These are phyloP conservation scores for Troides oblongomaculatus DNA, from an alignment of 2,888 invertebrate genomes.

Conservation along the genomic window DNA sequence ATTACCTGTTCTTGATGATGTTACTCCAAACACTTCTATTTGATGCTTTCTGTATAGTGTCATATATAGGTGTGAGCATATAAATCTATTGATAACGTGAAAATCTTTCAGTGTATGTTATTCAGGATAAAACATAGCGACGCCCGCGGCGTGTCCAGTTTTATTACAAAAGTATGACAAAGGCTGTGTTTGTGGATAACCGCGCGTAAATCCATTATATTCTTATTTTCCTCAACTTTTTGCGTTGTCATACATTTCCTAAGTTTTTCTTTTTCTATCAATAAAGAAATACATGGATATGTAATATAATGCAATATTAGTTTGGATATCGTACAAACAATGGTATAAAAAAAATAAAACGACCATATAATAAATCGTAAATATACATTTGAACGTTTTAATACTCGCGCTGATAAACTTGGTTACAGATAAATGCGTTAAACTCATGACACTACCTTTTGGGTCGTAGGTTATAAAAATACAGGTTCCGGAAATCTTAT, in stretches of 20 bases:
- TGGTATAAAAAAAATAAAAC: too few species aligned
- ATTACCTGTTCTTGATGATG: too few species aligned
- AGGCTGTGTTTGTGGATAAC: conserved; percentile 4
- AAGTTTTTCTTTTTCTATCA: conserved; percentile 1
- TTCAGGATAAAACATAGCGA: not conserved
- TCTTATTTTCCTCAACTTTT: conserved; percentile 17
- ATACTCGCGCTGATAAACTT: too few species aligned
- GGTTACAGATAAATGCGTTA: too few species aligned
- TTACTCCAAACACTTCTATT: too few species aligned
- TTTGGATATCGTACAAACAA: too few species aligned
- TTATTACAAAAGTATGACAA: conserved; percentile 14
- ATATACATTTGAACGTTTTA: too few species aligned
- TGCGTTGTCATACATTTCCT: conserved; percentile 1
- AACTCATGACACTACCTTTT: not conserved
- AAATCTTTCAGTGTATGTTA: not conserved
- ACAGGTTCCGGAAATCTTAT: conserved; percentile 2
- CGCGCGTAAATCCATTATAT: conserved; percentile 18
- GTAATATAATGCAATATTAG: not conserved
- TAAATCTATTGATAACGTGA: not conserved
- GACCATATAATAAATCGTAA: too few species aligned
- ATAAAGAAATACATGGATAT: not conserved
- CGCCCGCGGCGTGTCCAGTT: not conserved
- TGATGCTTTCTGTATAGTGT: too few species aligned
- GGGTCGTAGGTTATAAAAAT: not conserved
- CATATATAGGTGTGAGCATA: too few species aligned